phyloP scores from a whole-genome alignment of 2,888 invertebrate species.

The Epinotia nisella region DNA sequence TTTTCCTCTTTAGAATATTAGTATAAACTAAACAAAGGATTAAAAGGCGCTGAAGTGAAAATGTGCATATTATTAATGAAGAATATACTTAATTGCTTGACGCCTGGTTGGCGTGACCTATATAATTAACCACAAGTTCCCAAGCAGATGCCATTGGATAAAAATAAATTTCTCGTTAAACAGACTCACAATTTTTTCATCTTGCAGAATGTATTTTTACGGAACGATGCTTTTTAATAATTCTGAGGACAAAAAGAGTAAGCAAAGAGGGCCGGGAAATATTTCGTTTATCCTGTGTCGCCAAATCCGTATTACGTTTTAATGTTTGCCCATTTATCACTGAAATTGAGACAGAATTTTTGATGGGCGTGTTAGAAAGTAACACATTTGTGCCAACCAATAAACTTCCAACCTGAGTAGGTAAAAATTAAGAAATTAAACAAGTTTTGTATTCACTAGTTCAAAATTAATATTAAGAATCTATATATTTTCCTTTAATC shows the following conservation, averaged over 20 bases:
- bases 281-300: constrained; percentile 9
- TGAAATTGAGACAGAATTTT: background rate
- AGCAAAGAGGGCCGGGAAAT: constrained; percentile 10
- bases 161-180: background rate
- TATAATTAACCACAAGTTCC: too few relatives aligned
- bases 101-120: too few relatives aligned
- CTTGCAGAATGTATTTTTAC: constrained; percentile 8
- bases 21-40: too few relatives aligned
- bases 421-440: too few relatives aligned
- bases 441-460: too few relatives aligned
- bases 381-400: too few relatives aligned
- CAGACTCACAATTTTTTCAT: background rate
- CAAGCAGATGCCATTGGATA: background rate
- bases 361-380: background rate
- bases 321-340: constrained; percentile 16
- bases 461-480: too few relatives aligned
- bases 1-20: too few relatives aligned
- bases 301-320: constrained; percentile 25
- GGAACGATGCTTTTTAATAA: constrained; percentile 23
- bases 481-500: too few relatives aligned
- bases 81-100: too few relatives aligned
- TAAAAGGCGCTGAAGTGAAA: too few relatives aligned
- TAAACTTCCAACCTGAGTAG: background rate
- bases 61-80: too few relatives aligned
- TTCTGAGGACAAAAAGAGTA: constrained; percentile 19